Evolutionary conservation across 2,888 invertebrate genomes (phyloP), one percentile per base, ranked within the genome.

Genomic region (Mycalesis mineus): DNA sequence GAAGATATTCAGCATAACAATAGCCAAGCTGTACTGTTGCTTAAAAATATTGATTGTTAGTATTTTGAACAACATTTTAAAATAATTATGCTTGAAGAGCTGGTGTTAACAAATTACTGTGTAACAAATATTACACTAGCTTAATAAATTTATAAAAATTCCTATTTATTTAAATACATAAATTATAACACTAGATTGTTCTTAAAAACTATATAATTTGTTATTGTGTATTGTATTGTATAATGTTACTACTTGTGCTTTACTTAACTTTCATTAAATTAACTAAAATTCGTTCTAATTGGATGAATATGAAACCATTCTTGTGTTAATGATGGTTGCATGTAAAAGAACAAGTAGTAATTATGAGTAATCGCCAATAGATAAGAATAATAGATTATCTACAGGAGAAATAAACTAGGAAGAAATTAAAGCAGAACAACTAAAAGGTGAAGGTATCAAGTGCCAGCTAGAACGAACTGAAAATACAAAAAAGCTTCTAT

Each of bases 401-500:
- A 88, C 82, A 74, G 81, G 82, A 74, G 78, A 81, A 81, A 57
- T 75, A 71, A 68, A 75, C 67, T 74, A 80, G 77, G 65, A 77
- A 78, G 74, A 80, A 83, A 80, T 62, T 70, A 80, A 78, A 80
- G 79, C 65, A 69, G 49, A 69, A 67, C 65, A 84, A 88, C 80
- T 74, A 68, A 88, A 84, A 78, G 74, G 88, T 89, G 88, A 77
- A 77, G 70, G 77, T 82, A 80, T 80, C 72, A 83, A 86, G 89
- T 89, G 89, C 89, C 82, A 84, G 82, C 89, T 89, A 88, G 75
- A 78, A 88, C 84, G 67, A 60, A 86, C 78, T 58, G 61, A 87
- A 85, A 82, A 72, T 68, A 52, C 52, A 7, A 52, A 15, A 11
- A 89, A 89, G 88, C 88, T 37, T 63, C 87, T 84, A 61, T 55